Base-by-base conservation (phyloP, 2,888 invertebrate species). In the Rhopalosiphum nymphaeae region DNA sequence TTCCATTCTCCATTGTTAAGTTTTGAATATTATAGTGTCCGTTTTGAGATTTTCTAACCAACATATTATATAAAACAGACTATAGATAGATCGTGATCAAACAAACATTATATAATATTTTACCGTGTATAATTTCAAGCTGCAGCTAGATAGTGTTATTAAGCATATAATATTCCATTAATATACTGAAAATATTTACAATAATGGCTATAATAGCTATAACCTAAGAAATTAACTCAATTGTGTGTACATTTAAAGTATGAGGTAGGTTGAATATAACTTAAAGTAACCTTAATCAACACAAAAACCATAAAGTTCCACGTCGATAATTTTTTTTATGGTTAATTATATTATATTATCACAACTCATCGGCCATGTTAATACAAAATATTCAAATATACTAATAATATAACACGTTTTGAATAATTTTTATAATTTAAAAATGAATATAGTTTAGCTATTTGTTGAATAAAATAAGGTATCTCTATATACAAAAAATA, bases 21-120 rank as follows among this genome's bases (percentile, higher is more conserved):
- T 89, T 93, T 93, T 89, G 89, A 89, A 56, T 57, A 91, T 91
- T 44, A 46, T 46, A 57, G 46, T 46, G 87, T 61, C 87, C 92
- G 46, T 61, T 87, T 36, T 49, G 16, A 87, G n/a, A 49, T 61
- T 91, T 87, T 86, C 61, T 49, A 87, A 87, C 44, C 42, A 11
- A 90, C 53, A 53, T 91, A 78, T 5, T 11, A 36, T 46, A n/a
- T 36, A 10, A 21, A 42, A 85, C 21, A 2, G 49, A 29, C 42
- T n/a, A 61, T 46, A 78, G 53, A 3, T 53, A 53, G 21, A 78
- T 78, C 21, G 36, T 21, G 21, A 78, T 78, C 78, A 78, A 21
- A 78, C 36, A 78, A 78, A 36, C 21, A 78, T 67, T 1, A 36
- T 78, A 78, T 21, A 78, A 67, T 16, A 78, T 13, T 61, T 61